Percentiles rank a stretch among this genome's conserved stretches.
Conservation (phyloP, 1,140 invertebrate species). For the Eumeta japonica region DNA sequence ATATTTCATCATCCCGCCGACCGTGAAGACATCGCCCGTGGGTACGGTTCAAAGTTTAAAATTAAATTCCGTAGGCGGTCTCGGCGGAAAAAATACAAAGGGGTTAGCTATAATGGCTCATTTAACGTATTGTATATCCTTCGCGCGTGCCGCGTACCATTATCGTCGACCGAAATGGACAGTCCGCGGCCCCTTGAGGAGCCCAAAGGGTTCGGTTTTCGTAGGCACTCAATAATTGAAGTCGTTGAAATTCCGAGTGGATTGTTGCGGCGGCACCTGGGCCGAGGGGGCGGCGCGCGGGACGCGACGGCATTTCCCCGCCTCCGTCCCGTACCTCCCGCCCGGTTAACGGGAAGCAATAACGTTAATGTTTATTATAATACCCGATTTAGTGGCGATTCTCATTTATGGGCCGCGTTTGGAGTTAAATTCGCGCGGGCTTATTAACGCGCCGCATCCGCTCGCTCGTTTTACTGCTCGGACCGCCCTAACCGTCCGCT, state of each 20-base stretch:
- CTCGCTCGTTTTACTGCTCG: conserved; percentile 36
- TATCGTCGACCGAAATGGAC: conserved; percentile 39
- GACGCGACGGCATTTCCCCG: neutral
- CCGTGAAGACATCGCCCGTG: too few species aligned
- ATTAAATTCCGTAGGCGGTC: conserved; percentile 21
- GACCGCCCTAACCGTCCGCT: conserved; percentile 29
- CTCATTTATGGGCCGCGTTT: conserved; percentile 31
- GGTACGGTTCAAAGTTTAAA: conserved; percentile 21
- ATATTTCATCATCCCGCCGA: too few species aligned
- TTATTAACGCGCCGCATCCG: conserved; percentile 36
- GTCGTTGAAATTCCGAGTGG: conserved; percentile 48
- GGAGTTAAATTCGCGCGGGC: conserved; percentile 32
- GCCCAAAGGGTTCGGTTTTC: conserved; percentile 41
- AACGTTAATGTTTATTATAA: conserved; percentile 51
- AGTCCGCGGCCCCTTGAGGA: conserved; percentile 38
- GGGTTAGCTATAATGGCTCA: conserved; percentile 23
- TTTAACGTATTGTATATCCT: conserved; percentile 32
- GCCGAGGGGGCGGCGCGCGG: conserved; percentile 12
- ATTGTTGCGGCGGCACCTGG: conserved; percentile 41
- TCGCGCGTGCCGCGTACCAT: conserved; percentile 27
- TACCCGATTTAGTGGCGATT: conserved; percentile 46
- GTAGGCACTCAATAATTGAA: conserved; percentile 52
- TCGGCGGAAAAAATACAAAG: conserved; percentile 23
- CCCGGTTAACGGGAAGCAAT: conserved; percentile 41
- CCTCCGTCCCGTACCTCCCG: too few species aligned